phyloP scores from a whole-genome alignment of 1,140 invertebrate genomes.

The Diorhabda elongata region DNA sequence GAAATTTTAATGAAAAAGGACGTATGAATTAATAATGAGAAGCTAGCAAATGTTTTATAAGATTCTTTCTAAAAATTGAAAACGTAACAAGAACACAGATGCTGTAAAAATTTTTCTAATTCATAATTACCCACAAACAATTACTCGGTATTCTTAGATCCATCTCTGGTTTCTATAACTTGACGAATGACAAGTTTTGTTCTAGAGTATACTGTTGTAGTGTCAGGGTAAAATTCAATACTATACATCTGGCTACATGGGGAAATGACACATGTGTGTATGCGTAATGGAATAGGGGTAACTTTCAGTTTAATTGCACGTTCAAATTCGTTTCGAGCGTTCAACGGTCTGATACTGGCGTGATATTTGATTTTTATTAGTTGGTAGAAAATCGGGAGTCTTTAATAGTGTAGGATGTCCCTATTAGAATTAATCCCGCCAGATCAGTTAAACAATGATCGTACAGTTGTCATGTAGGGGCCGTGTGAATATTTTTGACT shows the following conservation, averaged over 20 bases:
- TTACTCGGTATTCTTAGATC: not conserved
- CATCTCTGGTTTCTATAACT: slow-evolving; percentile 4
- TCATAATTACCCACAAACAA: too few species aligned
- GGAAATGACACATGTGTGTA: slow-evolving; percentile 15
- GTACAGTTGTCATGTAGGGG: too few species aligned
- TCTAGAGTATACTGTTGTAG: slow-evolving; percentile 5
- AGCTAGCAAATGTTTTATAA: too few species aligned
- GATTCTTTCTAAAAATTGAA: too few species aligned
- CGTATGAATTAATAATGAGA: too few species aligned
- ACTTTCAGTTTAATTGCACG: slow-evolving; percentile 11
- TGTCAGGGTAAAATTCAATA: slow-evolving; percentile 16
- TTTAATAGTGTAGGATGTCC: too few species aligned
- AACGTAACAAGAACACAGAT: too few species aligned
- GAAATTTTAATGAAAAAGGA: too few species aligned
- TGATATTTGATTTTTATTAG: slow-evolving; percentile 14
- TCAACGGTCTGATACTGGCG: slow-evolving; percentile 6
- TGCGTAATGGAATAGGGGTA: slow-evolving; percentile 14
- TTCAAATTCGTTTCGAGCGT: slow-evolving; percentile 14
- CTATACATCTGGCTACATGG: slow-evolving; percentile 12
- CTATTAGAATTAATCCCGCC: too few species aligned
- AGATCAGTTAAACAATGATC: too few species aligned
- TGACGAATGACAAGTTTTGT: slow-evolving; percentile 16
- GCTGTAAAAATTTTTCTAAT: too few species aligned
- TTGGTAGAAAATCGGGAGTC: not conserved
- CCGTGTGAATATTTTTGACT: too few species aligned